A percentile compares a stretch with the other conserved stretches of the same genome.
These are phyloP conservation scores for Pseudotriccus pelzelni DNA, from an alignment of 2,797 vertebrate genomes.

Conservation along the genomic window DNA sequence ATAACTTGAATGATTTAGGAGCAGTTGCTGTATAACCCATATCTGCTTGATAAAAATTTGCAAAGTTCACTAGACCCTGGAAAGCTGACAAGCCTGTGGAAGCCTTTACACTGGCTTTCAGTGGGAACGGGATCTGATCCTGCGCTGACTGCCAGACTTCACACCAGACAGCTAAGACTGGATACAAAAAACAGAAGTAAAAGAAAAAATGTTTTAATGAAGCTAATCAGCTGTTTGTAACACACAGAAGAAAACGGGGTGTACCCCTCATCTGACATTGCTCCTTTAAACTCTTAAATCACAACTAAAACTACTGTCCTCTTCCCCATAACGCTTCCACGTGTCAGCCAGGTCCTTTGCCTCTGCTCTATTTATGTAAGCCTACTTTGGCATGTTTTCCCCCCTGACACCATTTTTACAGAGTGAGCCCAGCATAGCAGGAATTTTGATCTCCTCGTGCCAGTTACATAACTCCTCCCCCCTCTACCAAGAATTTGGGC, in stretches of 20 bases:
- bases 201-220: background rate
- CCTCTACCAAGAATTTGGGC: background rate
- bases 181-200: background rate
- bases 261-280: background rate
- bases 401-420: background rate
- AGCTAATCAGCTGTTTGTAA: background rate
- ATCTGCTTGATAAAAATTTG: background rate
- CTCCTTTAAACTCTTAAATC: background rate
- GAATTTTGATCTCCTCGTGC: conserved; percentile 2
- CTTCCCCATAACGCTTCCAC: background rate
- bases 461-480: background rate
- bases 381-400: background rate
- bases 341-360: background rate
- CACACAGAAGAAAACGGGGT: background rate
- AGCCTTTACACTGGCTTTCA: background rate
- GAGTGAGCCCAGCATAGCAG: background rate
- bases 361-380: conserved; percentile 18
- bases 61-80: background rate
- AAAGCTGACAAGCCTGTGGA: background rate
- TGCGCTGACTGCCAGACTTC: background rate
- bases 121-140: background rate
- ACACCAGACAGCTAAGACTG: background rate
- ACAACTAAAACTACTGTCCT: background rate
- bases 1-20: background rate
- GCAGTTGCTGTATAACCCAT: background rate